Conservation (phyloP, 2,888 invertebrate genomes). For the Diarsia dahlii region DNA sequence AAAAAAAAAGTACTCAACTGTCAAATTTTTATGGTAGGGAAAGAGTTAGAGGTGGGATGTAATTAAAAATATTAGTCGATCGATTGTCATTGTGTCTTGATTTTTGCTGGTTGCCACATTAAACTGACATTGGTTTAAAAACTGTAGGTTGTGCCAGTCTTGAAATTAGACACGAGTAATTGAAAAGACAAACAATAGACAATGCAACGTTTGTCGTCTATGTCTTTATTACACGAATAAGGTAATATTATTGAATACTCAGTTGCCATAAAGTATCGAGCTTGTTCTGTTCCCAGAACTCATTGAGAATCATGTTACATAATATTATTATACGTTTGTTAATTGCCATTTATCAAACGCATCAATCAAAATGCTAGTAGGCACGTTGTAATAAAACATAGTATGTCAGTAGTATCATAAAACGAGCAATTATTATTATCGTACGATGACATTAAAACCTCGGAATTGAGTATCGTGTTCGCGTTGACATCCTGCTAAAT, state of each 20-base stretch:
- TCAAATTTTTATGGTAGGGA: constrained; percentile 4
- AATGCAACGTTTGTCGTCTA: constrained; percentile 9
- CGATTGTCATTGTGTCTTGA: not conserved
- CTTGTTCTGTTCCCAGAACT: constrained; percentile 26
- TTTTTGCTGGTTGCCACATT: not conserved
- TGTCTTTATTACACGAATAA: not conserved
- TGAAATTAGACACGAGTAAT: constrained; percentile 19
- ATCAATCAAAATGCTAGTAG: constrained; percentile 47
- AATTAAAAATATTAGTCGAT: constrained; percentile 8
- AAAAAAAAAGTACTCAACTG: not conserved
- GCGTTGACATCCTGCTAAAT: constrained; percentile 60
- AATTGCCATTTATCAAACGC: constrained; percentile 28
- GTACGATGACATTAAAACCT: constrained; percentile 71
- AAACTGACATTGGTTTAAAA: not conserved
- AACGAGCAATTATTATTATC: constrained; percentile 67
- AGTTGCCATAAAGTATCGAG: constrained; percentile 11
- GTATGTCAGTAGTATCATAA: constrained; percentile 61
- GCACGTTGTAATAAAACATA: constrained; percentile 54
- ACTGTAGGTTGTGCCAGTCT: not conserved
- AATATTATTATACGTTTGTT: not conserved
- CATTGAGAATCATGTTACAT: constrained; percentile 27
- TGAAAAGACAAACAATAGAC: constrained; percentile 17
- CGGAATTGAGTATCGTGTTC: constrained; percentile 55
- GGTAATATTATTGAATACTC: constrained; percentile 22
- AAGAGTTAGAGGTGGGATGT: constrained; percentile 13